Evolutionary conservation across 2,797 vertebrate species (phyloP).

Genomic region (Petrocephalus sullivani): DNA sequence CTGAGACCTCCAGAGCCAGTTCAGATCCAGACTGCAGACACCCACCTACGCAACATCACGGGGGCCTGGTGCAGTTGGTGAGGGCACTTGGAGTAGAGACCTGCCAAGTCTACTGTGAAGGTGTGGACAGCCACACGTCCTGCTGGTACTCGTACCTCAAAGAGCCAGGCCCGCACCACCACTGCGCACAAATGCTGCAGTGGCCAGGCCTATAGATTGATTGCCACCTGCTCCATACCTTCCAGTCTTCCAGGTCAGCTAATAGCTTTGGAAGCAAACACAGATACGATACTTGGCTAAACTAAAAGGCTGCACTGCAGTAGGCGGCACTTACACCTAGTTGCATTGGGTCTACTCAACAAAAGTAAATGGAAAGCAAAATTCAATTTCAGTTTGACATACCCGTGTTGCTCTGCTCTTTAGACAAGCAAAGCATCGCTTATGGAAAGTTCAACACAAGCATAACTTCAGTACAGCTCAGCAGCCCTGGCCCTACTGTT

Average conservation of each 20-base stretch:
- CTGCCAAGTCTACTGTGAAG: constrained; percentile 24
- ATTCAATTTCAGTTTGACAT: not conserved
- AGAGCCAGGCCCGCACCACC: not conserved
- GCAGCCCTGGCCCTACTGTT: not conserved
- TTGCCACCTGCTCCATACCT: constrained; percentile 37
- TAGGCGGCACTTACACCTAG: not conserved
- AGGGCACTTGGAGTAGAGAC: constrained; percentile 46
- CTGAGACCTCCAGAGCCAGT: not conserved
- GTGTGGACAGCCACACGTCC: constrained; percentile 34
- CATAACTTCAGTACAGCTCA: not conserved
- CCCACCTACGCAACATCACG: constrained; percentile 53
- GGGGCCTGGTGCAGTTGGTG: constrained; percentile 41
- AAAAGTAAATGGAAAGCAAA: not conserved
- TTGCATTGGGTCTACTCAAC: not conserved
- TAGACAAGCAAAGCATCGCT: not conserved
- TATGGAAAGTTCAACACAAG: not conserved
- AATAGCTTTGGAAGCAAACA: constrained; percentile 37
- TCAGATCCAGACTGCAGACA: not conserved
- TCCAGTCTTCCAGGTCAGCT: constrained; percentile 41
- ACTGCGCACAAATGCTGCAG: constrained; percentile 63
- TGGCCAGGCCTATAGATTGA: constrained; percentile 43
- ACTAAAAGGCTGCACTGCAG: not conserved
- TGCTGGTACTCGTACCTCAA: constrained; percentile 44
- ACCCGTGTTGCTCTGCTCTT: not conserved
- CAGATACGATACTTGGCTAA: constrained; percentile 9